Evolutionary conservation across 2,888 invertebrate species (phyloP), one percentile per base, ranked within the genome.

Genomic region (Antheraea yamamai): DNA sequence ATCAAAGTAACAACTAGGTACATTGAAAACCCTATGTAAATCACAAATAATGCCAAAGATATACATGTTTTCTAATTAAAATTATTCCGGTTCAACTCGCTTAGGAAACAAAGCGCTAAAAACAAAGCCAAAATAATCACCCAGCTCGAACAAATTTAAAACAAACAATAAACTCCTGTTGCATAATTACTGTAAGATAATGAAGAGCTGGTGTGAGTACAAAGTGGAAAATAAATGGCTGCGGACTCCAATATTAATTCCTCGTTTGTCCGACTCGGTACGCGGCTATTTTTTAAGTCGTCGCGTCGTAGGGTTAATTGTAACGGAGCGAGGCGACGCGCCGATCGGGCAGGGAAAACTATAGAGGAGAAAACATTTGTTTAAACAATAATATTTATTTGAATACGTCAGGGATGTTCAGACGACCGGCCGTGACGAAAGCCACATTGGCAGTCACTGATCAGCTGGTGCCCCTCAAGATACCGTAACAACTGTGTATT

Each of bases 191-290:
- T 80, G 80, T 78, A 80, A 86, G 89, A 88, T 87, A 88, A 85
- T 84, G 83, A 87, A 83, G 86, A 85, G 85, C 84, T 86, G 86
- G 83, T 85, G 84, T 85, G 83, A 83, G 82, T 84, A 89, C 89
- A 90, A 91, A 92, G 89, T 90, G 89, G 87, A 85, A 89, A 89
- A 90, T 88, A 91, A 92, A 93, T 91, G 86, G 87, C 84, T 81
- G 82, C 81, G 83, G 89, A 87, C 87, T 88, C 87, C 83, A 84
- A 88, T 92, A 92, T 93, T 92, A 93, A 92, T 92, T 90, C 88
- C 91, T 92, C 91, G 91, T 92, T 92, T 91, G 90, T 91, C 87
- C 83, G 88, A 87, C 84, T 85, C 82, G 82, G 81, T 82, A 84
- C 85, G 86, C 83, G 83, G 88, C 85, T 83, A 89, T 90, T 91